Base-by-base conservation (phyloP, 1,140 invertebrate species). In the Aphelenchoides fujianensis region DNA sequence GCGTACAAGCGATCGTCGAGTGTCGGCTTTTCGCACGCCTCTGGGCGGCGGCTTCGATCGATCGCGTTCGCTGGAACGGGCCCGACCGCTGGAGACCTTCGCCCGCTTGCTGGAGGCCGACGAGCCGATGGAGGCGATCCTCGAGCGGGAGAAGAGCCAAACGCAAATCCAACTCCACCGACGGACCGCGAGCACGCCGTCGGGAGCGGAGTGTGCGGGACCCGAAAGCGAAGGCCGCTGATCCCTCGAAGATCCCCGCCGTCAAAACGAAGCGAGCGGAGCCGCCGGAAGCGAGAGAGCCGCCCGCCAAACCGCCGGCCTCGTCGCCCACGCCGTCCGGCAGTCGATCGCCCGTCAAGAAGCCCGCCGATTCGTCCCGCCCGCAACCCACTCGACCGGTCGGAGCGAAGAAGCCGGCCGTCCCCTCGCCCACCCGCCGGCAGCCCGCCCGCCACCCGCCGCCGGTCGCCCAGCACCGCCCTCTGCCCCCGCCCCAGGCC, bases 1-100 rank as follows among this genome's bases (percentile, higher is more conserved):
- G 62, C 72, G 7, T 82, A 84, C 63, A 83, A 81, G 54, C 37
- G 80, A 48, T 81, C 78, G 5, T 75, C 79, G 7, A 83, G 81
- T 57, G 79, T 71, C 1, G 81, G 80, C 59, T 31, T 81, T 68
- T 16, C n/a, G n/a, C 63, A 66, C n/a, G 63, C 16, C 31, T n/a
- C 12, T 3, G 36, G 53, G 35, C 7, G 64, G 64, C 31, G 37
- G 36, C 0, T 34, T 34, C 3, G 73, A 75, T 28, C 54, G 74
- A n/a, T 64, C 74, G 32, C 34, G 75, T 31, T 77, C 75, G 7
- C 12, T 73, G 53, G 75, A 77, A 69, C 52, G 74, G 48, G 32
- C 52, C 31, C 69, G 73, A 3, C 73, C 74, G 5, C 37, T 77
- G 9, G 68, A 62, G 30, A 74, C 67, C 2, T 78, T 74, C 53